These are phyloP conservation scores for Drosophila birchii DNA, from an alignment of 2,888 invertebrate genomes.

Conservation along the genomic window DNA sequence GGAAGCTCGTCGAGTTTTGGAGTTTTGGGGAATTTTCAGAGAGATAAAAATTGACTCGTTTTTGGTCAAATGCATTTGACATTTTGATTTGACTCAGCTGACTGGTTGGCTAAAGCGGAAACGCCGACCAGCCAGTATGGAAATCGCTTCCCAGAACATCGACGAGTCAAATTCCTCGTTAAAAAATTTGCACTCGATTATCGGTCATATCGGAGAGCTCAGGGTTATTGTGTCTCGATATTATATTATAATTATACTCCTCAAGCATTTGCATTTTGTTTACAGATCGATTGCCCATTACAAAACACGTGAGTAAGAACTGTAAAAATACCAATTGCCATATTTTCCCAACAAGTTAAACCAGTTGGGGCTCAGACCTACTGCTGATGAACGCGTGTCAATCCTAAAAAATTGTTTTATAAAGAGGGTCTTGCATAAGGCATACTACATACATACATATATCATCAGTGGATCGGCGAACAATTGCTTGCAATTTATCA, in stretches of 20 bases:
- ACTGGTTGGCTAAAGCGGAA: conserved; percentile 22
- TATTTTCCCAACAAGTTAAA: conserved; percentile 63
- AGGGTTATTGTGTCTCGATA: conserved; percentile 10
- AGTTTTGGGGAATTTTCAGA: conserved; percentile 15
- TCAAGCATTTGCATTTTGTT: conserved; percentile 36
- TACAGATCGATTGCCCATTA: conserved; percentile 51
- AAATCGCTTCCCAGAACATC: conserved; percentile 22
- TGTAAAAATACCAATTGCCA: conserved; percentile 62
- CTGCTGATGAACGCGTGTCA: conserved; percentile 46
- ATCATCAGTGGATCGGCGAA: background rate
- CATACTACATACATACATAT: background rate
- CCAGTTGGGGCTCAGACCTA: conserved; percentile 36
- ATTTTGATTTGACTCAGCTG: conserved; percentile 23
- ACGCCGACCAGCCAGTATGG: conserved; percentile 29
- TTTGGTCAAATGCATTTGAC: conserved; percentile 35
- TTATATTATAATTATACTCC: background rate
- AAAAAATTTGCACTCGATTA: conserved; percentile 32
- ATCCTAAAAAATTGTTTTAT: conserved; percentile 33
- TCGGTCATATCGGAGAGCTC: conserved; percentile 30
- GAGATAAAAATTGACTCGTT: conserved; percentile 21
- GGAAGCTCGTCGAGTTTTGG: conserved; percentile 25
- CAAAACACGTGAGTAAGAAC: conserved; percentile 65
- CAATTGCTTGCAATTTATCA: conserved; percentile 43
- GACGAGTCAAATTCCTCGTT: conserved; percentile 35
- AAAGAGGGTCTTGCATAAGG: conserved; percentile 36